These are phyloP conservation scores for Lamproptera curius DNA, from an alignment of 2,888 invertebrate genomes.

Conservation along the genomic window DNA sequence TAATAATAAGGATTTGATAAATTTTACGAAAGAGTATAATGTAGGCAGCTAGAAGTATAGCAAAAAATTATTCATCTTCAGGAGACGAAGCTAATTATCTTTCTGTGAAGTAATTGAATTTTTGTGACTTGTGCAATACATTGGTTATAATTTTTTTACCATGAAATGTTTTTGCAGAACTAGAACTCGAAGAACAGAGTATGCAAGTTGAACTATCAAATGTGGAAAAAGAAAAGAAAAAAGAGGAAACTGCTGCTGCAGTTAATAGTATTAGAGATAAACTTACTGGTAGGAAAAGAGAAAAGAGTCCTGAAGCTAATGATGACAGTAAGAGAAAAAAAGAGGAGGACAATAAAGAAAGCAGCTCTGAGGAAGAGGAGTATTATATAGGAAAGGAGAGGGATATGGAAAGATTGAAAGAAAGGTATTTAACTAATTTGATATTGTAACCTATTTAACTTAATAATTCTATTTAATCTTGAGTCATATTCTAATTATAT, in stretches of 20 bases:
- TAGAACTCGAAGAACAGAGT: slow-evolving; percentile 54
- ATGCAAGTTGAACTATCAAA: slow-evolving; percentile 36
- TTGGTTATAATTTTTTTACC: too few relatives aligned
- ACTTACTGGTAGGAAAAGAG: slow-evolving; percentile 43
- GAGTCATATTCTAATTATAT: too few relatives aligned
- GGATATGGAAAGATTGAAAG: slow-evolving; percentile 75
- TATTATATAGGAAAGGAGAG: slow-evolving; percentile 83
- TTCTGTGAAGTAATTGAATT: too few relatives aligned
- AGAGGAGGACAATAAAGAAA: slow-evolving; percentile 32
- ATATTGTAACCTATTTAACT: too few relatives aligned
- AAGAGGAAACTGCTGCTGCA: slow-evolving; percentile 49
- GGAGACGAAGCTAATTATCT: not conserved
- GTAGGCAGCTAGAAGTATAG: too few relatives aligned
- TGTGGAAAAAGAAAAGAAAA: slow-evolving; percentile 40
- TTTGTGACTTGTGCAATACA: too few relatives aligned
- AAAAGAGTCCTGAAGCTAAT: slow-evolving; percentile 48
- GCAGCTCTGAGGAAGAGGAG: slow-evolving; percentile 71
- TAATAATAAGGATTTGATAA: too few relatives aligned
- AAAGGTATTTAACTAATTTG: slow-evolving; percentile 78
- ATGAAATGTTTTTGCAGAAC: slow-evolving; percentile 44
- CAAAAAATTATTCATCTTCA: too few relatives aligned
- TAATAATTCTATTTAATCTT: too few relatives aligned
- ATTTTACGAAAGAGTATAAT: too few relatives aligned
- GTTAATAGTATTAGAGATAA: slow-evolving; percentile 63
- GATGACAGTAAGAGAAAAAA: slow-evolving; percentile 44